A percentile compares a stretch with the other conserved stretches of the same genome.
These are phyloP conservation scores for Ditylenchus dipsaci DNA, from an alignment of 1,140 invertebrate genomes.

Conservation along the genomic window DNA sequence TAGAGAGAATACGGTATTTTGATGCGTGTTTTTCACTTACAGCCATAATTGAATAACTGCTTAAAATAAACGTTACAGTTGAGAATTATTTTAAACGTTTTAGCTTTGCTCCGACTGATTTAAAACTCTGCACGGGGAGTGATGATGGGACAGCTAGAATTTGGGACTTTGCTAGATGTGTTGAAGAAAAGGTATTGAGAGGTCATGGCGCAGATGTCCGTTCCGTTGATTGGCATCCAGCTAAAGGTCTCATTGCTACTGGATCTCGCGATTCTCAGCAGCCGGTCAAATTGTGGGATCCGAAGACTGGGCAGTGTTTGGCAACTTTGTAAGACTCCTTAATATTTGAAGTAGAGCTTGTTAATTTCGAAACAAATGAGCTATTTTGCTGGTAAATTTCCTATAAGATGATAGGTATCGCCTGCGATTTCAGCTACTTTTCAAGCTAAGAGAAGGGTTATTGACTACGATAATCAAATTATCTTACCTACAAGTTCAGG, in stretches of 20 bases:
- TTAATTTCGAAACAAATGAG: too few species aligned
- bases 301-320: conserved; percentile 77
- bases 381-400: too few species aligned
- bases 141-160: conserved; percentile 96
- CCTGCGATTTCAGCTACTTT: not conserved
- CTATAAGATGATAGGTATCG: not conserved
- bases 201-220: conserved; percentile 99
- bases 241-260: conserved; percentile 89
- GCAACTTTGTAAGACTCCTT: conserved; percentile 64
- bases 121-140: conserved; percentile 96
- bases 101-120: conserved; percentile 97
- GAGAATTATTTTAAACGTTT: conserved; percentile 16
- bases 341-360: not conserved
- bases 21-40: too few species aligned
- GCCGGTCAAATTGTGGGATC: conserved; percentile 98
- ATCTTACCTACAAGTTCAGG: too few species aligned
- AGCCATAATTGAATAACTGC: too few species aligned
- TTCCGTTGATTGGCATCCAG: conserved; percentile 92
- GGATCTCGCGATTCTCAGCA: conserved; percentile 99
- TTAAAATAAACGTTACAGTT: too few species aligned
- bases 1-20: too few species aligned
- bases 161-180: conserved; percentile 95
- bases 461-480: too few species aligned
- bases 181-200: conserved; percentile 88
- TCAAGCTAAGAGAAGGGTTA: too few species aligned